These are phyloP conservation scores for Anas platyrhynchos DNA, from an alignment of 2,113 vertebrate genomes.

Conservation along the genomic window DNA sequence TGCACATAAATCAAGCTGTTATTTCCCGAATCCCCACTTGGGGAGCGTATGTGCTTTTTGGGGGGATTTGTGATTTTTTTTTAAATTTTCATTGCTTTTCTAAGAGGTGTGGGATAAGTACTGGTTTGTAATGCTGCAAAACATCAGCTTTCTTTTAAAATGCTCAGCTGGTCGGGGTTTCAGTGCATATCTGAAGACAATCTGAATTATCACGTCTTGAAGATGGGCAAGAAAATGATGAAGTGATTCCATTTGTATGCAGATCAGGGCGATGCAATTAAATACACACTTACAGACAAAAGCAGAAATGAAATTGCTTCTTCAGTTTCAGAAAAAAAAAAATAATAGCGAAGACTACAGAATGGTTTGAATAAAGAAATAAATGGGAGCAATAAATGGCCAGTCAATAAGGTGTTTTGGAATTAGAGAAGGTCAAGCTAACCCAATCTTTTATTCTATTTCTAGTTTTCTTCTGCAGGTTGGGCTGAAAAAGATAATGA, in stretches of 20 bases:
- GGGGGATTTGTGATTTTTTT: not conserved
- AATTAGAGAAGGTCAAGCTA: not conserved
- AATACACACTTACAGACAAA: conserved; percentile 21
- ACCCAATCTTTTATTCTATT: not conserved
- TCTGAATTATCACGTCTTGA: not conserved
- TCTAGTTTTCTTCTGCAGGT: not conserved
- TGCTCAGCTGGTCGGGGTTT: not conserved
- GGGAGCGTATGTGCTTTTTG: not conserved
- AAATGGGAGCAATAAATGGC: conserved; percentile 37
- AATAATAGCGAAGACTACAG: not conserved
- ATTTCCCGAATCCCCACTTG: not conserved
- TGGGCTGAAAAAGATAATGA: not conserved
- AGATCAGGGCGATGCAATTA: conserved; percentile 29
- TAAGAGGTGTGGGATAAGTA: not conserved
- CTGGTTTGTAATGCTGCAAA: not conserved
- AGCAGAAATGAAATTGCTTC: conserved; percentile 48
- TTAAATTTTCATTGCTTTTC: not conserved
- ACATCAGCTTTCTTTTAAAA: not conserved
- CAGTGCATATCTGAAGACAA: not conserved
- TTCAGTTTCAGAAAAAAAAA: not conserved
- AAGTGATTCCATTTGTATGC: conserved; percentile 60
- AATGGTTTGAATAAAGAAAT: conserved; percentile 20
- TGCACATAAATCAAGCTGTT: not conserved
- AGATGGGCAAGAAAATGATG: conserved; percentile 25
- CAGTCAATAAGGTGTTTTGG: not conserved